Base-by-base conservation (phyloP, 1,140 invertebrate species). In the Mamestra configurata region DNA sequence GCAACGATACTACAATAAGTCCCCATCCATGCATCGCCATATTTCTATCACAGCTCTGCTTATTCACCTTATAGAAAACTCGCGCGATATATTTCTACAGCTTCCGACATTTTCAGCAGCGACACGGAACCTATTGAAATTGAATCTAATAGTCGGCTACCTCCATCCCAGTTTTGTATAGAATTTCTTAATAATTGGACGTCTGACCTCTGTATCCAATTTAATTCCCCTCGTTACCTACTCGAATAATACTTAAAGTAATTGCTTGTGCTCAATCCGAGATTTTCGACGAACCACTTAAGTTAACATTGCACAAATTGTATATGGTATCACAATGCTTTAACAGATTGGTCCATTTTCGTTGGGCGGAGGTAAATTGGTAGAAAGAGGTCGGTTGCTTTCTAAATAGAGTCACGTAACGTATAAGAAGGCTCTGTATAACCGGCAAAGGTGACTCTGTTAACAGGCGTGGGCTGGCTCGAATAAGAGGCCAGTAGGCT, bases 351-450 rank as follows among this genome's bases (percentile, higher is more conserved):
- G 84, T 84, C 79, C 70, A 80, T 86, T 86, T 83, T 81, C 81
- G 79, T 77, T 68, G 76, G 80, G 76, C 79, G 40, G 79, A 89
- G 85, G 86, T 89, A 88, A 91, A 91, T 91, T 88, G 89, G 81
- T 81, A 76, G 80, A 81, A 86, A 82, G 84, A 84, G 85, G 79
- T 73, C 85, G 76, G 84, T 86, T 82, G 84, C 82, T 81, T 57
- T 82, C 81, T 64, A 86, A 91, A 90, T 89, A 88, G 88, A 90
- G 91, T 91, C 91, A 92, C 91, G 91, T 92, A 86, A 79, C 82
- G 84, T 89, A 92, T 90, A 90, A 89, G 89, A 85, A 85, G 84
- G 86, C 82, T 75, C 71, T 88, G 86, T 88, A 83, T 86, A 86
- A 86, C 82, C 86, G 84, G 80, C 80, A 84, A 84, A 87, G 85